A percentile compares a stretch with the other conserved stretches of the same genome.
Conservation (phyloP, 2,888 invertebrate species). For the Metalampra italica region DNA sequence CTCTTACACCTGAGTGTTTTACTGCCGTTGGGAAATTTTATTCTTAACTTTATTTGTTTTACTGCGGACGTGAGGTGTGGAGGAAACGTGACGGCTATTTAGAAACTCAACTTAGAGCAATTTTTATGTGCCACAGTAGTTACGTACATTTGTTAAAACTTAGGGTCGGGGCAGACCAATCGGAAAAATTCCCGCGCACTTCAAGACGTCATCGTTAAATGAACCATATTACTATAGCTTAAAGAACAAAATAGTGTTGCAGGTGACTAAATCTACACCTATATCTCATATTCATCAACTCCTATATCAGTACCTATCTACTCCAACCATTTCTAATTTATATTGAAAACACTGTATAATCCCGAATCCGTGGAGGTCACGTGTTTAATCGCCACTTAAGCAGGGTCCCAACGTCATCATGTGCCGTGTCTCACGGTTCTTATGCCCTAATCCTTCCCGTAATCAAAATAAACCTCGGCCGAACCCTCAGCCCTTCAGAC, state of each 20-base stretch:
- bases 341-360: not conserved
- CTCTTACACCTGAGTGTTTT: slow-evolving; percentile 19
- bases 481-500: slow-evolving; percentile 27
- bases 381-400: slow-evolving; percentile 7
- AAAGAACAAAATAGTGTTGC: no score
- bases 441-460: slow-evolving; percentile 54
- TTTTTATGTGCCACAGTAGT: no score
- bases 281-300: no score
- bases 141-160: no score
- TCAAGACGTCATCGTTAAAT: no score
- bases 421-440: slow-evolving; percentile 47
- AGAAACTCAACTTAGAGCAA: no score
- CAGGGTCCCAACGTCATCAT: slow-evolving; percentile 24
- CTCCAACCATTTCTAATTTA: no score
- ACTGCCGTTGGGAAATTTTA: slow-evolving; percentile 18
- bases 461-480: slow-evolving; percentile 64
- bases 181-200: no score
- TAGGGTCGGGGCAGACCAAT: no score
- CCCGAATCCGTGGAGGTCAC: slow-evolving; percentile 4
- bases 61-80: not conserved
- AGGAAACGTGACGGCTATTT: not conserved
- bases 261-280: no score
- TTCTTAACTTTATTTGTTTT: slow-evolving; percentile 1
- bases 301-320: no score
- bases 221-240: no score